Evolutionary conservation across 1,140 invertebrate genomes (phyloP).

Genomic region (Neodiprion virginianus): DNA sequence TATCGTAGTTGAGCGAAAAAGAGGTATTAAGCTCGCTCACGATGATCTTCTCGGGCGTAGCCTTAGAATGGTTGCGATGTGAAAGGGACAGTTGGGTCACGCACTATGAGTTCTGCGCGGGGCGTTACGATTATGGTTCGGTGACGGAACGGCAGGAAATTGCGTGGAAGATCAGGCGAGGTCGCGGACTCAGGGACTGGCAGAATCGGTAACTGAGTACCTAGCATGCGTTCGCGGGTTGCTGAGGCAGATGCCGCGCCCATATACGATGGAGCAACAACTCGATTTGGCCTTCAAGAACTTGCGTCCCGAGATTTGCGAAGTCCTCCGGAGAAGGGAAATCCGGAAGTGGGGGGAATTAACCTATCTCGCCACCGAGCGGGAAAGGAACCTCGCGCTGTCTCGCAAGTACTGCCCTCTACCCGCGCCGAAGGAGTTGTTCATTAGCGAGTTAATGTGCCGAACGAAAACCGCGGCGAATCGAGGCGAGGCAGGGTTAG

Average conservation of each 20-base stretch:
- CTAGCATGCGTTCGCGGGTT: conserved; percentile 11
- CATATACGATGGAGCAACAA: neutral
- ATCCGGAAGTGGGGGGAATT: neutral
- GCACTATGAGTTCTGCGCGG: neutral
- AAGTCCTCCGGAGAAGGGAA: neutral
- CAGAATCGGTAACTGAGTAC: conserved; percentile 11
- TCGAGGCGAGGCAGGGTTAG: neutral
- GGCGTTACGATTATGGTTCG: conserved; percentile 8
- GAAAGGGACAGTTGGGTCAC: neutral
- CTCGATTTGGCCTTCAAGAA: neutral
- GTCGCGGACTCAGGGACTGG: conserved; percentile 2
- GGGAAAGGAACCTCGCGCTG: neutral
- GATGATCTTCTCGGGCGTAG: neutral
- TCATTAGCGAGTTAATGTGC: neutral
- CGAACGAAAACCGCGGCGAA: neutral
- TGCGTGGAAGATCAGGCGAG: neutral
- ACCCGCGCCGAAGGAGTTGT: neutral
- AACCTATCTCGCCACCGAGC: neutral
- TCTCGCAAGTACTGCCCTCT: neutral
- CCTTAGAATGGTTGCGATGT: neutral
- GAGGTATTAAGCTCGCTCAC: neutral
- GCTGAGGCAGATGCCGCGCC: neutral
- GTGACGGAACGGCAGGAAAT: neutral
- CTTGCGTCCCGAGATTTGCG: no score
- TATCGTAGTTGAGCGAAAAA: neutral